Percentiles rank a stretch among this genome's conserved stretches.
Conservation (phyloP, 2,888 invertebrate genomes). For the Acanthosepion lycidas region DNA sequence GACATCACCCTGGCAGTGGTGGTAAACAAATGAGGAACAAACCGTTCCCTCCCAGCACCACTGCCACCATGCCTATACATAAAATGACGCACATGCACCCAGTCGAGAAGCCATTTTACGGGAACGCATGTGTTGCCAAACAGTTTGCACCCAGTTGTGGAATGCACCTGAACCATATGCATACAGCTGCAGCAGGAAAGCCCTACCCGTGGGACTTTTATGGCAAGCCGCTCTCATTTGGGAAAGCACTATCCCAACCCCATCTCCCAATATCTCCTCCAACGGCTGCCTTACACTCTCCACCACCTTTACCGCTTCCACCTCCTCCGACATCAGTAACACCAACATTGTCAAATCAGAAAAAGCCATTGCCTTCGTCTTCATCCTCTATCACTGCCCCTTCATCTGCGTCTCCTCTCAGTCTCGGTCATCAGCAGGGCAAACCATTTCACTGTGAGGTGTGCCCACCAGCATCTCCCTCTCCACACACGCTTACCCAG, state of each 20-base stretch:
- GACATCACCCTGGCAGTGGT: not conserved
- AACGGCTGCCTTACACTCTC: not conserved
- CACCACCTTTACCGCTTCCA: constrained; percentile 38
- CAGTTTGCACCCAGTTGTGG: constrained; percentile 25
- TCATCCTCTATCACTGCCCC: not conserved
- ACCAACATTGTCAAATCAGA: not conserved
- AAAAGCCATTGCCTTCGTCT: not conserved
- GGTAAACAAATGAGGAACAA: constrained; percentile 16
- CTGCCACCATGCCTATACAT: not conserved
- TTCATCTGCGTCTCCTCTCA: not conserved
- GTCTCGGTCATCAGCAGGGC: not conserved
- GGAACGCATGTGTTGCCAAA: not conserved
- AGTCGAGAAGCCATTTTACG: not conserved
- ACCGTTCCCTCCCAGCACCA: not conserved
- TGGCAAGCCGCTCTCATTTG: constrained; percentile 34
- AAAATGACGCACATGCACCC: constrained; percentile 44
- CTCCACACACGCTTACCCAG: not conserved
- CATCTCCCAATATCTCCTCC: not conserved
- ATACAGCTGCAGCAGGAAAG: not conserved
- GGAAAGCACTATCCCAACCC: not conserved
- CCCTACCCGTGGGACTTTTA: not conserved
- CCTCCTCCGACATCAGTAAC: not conserved
- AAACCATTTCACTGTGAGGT: not conserved
- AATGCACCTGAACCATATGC: constrained; percentile 41
- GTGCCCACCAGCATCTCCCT: not conserved